Evolutionary conservation across 2,797 vertebrate species (phyloP), one percentile per base, ranked within the genome.

Genomic region (Argya squamiceps): DNA sequence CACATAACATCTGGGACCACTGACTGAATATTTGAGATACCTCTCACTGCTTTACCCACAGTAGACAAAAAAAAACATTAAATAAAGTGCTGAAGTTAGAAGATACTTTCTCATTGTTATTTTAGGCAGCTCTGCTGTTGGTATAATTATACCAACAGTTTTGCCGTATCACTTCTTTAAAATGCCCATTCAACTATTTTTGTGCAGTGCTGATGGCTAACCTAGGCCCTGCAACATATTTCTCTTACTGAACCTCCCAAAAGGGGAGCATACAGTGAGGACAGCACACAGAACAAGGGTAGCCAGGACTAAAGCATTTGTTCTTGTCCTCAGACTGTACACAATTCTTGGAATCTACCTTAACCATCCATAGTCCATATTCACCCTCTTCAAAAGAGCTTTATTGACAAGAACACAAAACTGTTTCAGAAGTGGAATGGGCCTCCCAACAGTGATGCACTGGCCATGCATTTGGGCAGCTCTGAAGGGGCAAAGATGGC

Each of bases 31-130:
- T 52, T 67, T 92, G 41, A 89, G 85, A 95, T 79, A 67, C 27
- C 41, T 79, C 76, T 70, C 88, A 32, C 73, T 67, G 77, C 77
- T 94, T 76, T 60, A 84, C 32, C 24, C 56, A 30, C 73, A 47
- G 67, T 12, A 92, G 49, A 73, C 6, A 1, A 95, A 93, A 94
- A 89, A 4, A 4, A 69, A 87, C 17, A 1, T 44, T 62, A 83
- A 78, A 78, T 52, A 20, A 91, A 89, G 44, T 21, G 59, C 76
- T 84, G 44, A 34, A 67, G 37, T 53, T 83, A 80, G 46, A 81
- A 94, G 91, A 88, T 50, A 92, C 75, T 81, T 94, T 59, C 67
- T 88, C 58, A 10, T 37, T 67, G 69, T 63, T 96, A 94, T 96
- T 93, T 92, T 71, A 70, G 53, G 88, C 47, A 89, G 70, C 49